Base-by-base conservation (phyloP, 1,140 invertebrate species). In the Drosophila trapezifrons region DNA sequence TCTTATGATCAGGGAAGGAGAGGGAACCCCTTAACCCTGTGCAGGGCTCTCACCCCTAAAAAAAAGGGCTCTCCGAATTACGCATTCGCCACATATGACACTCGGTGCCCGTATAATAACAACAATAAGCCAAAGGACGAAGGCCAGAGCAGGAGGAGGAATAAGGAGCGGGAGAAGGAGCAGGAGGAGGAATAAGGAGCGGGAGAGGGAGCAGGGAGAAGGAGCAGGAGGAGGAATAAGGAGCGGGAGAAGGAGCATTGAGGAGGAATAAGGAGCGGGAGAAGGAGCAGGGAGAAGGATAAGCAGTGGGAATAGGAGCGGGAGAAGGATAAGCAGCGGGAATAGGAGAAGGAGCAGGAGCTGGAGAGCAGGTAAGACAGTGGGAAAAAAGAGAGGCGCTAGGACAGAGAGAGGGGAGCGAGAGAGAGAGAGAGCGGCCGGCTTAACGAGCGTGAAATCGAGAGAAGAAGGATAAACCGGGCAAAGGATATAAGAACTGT, bases 41-140 rank as follows among this genome's bases (percentile, higher is more conserved):
- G 27, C 27, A 18, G 1, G 3, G 32, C 29, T 52, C 51, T 51
- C 27, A 37, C 15, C 51, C 51, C 29, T 54, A 54, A 47, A 29
- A 51, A 17, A 17, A 22, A 29, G 8, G 22, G 8, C 51, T 20
- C 51, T 54, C 51, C 13, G 63, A 76, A 80, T 80, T 80, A 80
- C 78, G 78, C 78, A 76, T 71, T 65, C 59, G 71, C 47, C 64
- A 54, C 76, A 47, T 76, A 64, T 58, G 54, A 60, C 56, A 60
- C 42, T 49, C 17, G 42, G 22, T 25, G 9, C 12, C 20, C 12
- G 37, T 20, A 37, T 54, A 54, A 43, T 17, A 40, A 60, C 42
- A 60, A 63, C 43, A 62, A 47, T 47, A 66, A 63, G 55, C 29
- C 22, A 58, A 37, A 49, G 40, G 59, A 32, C 17, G 12, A 49